Base-by-base conservation (phyloP, 2,888 invertebrate species). In the Platycnemis pennipes region DNA sequence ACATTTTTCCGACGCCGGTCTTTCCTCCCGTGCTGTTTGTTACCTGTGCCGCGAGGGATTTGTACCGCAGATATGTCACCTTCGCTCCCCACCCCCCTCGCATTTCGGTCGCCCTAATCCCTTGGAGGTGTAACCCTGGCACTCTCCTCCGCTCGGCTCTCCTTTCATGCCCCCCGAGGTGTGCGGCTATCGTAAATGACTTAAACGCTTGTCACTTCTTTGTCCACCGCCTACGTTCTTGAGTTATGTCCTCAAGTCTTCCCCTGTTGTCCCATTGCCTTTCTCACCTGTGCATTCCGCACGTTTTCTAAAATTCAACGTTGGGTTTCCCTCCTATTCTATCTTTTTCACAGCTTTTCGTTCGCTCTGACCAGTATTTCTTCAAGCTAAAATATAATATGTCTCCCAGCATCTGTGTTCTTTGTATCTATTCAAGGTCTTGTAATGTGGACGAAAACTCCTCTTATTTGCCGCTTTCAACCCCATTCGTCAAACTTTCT, bases 61-160 rank as follows among this genome's bases (percentile, higher is more conserved):
- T 77, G 31, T 77, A 31, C 77, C 77, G 77, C 37, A 37, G 77
- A 37, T 69, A 69, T 69, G 69, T 69, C 69, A 13, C 31, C 69
- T 11, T 37, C n/a, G 4, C 86, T 86, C 22, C 86, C 31, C 86
- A 42, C 49, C 37, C 77, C 53, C 53, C 53, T 53, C 69, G 31
- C 91, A 56, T 45, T 42, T 89, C 89, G 89, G 19, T n/a, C 63
- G 53, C 56, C 46, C 46, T 91, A 91, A 91, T 91, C 91, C 91
- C 91, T 19, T 37, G 56, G 89, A 89, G 53, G 89, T 53, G 53
- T 42, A n/a, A 63, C 91, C 91, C 91, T 44, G 37, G 91, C 91
- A 91, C 63, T 91, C 91, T 37, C 91, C 42, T 42, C 56, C 26
- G 53, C 19, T 26, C 53, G 3, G 8, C 4, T 22, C 53, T 37